Evolutionary conservation across 1,140 invertebrate genomes (phyloP), one percentile per base, ranked within the genome.

Genomic region (Mesaphorura yosii): DNA sequence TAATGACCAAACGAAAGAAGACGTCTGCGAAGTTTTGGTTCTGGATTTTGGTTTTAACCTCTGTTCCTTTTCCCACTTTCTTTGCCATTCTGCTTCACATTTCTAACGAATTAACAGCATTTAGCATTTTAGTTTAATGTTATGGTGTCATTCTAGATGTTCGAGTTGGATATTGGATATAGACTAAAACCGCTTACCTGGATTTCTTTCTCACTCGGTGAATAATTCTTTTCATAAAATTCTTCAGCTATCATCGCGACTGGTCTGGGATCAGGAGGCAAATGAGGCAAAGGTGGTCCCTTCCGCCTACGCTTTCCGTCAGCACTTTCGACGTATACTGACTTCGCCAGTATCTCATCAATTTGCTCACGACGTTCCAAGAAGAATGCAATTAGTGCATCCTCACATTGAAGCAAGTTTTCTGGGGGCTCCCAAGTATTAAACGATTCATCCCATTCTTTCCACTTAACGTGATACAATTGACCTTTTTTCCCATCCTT

Each of bases 341-440:
- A 45, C 61, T 69, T 2, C 65, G 64, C 31, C 59, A 57, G 6
- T 19, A 47, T 17, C 1, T 39, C 26, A 17, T 51, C 67, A 49
- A 29, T n/a, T 20, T 49, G 29, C 6, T 34, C 34, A 42, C 55
- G 54, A 1, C 50, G 40, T 22, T 51, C 27, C 1, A 29, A 2
- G 40, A 58, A 63, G 42, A 61, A 58, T 5, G 20, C 19, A 2
- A 42, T 15, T 17, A 63, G 27, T 5, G 27, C 46, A 3, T 51
- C 37, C 15, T 56, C 45, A 38, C 55, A 56, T 31, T 58, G 54
- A 12, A 48, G 12, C 26, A 62, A 38, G 40, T 62, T 58, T 12
- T 46, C 20, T 12, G 52, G 39, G 3, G 52, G 58, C 27, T 59
- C 57, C 55, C 60, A 63, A 4, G 54, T 63, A 31, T 60, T 63